These are phyloP conservation scores for Xestia xanthographa DNA, from an alignment of 2,888 invertebrate species.

Conservation along the genomic window DNA sequence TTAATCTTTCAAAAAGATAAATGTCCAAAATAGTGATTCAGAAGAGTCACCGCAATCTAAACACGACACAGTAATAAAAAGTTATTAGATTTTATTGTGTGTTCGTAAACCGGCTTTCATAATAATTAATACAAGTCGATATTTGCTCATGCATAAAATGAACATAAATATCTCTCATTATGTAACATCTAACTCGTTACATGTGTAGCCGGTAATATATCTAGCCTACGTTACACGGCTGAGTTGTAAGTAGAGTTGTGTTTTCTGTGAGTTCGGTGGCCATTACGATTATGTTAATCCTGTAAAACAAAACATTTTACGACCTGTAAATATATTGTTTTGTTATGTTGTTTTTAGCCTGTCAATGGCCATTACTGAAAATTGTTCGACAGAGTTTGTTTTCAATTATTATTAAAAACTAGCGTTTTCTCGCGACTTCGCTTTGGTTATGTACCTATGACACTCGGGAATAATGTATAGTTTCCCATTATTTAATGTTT, in stretches of 20 bases:
- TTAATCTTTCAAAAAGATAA: conserved; percentile 5
- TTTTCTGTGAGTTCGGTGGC: neutral
- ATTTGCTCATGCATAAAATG: conserved; percentile 84
- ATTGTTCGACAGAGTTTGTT: neutral
- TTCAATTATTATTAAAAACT: neutral
- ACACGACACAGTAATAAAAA: conserved; percentile 66
- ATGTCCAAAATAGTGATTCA: conserved; percentile 29
- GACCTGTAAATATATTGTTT: neutral
- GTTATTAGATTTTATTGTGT: conserved; percentile 69
- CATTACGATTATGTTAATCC: too few species aligned
- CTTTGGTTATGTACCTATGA: too few species aligned
- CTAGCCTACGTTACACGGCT: conserved; percentile 41
- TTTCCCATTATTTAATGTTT: too few species aligned
- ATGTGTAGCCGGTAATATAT: conserved; percentile 32
- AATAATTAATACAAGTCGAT: conserved; percentile 82
- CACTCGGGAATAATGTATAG: too few species aligned
- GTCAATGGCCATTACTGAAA: neutral
- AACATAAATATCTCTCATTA: conserved; percentile 80
- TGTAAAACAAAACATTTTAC: neutral
- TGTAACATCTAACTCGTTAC: conserved; percentile 66
- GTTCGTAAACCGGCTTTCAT: conserved; percentile 73
- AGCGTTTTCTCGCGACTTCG: too few species aligned
- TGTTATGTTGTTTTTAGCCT: neutral
- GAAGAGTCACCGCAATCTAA: conserved; percentile 54
- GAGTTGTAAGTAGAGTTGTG: neutral